Conservation (phyloP, 2,888 invertebrate species). For the Cerceris rybyensis region DNA sequence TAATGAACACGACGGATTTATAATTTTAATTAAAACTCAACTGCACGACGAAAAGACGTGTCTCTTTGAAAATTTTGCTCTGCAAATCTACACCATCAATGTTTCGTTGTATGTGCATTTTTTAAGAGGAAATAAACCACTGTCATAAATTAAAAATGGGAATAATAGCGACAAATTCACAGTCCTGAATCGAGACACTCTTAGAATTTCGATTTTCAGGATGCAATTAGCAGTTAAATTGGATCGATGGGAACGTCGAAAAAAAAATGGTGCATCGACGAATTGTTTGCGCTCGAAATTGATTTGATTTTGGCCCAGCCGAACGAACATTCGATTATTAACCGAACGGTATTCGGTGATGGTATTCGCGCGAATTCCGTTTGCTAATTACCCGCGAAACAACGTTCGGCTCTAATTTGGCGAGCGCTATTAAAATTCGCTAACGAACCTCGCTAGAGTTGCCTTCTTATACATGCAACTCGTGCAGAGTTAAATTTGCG, state of each 20-base stretch:
- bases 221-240: neutral
- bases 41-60: too few relatives aligned
- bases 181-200: too few relatives aligned
- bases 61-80: too few relatives aligned
- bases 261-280: neutral
- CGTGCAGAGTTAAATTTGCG: neutral
- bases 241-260: neutral
- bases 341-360: slow-evolving; percentile 16
- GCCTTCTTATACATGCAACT: too few relatives aligned
- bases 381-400: slow-evolving; percentile 31
- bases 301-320: slow-evolving; percentile 17
- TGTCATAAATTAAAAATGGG: neutral
- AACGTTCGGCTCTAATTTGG: slow-evolving; percentile 3
- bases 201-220: too few relatives aligned
- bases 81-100: too few relatives aligned
- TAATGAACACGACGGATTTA: too few relatives aligned
- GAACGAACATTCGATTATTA: slow-evolving; percentile 40
- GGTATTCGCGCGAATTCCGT: slow-evolving; percentile 17
- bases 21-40: too few relatives aligned
- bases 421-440: neutral
- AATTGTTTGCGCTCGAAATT: neutral
- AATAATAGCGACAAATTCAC: neutral
- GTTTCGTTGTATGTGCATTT: too few relatives aligned
- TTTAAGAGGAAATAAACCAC: too few relatives aligned
- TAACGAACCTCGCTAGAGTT: neutral